Conservation (phyloP, 1,140 invertebrate species). For the Alviniconcha marisindica region DNA sequence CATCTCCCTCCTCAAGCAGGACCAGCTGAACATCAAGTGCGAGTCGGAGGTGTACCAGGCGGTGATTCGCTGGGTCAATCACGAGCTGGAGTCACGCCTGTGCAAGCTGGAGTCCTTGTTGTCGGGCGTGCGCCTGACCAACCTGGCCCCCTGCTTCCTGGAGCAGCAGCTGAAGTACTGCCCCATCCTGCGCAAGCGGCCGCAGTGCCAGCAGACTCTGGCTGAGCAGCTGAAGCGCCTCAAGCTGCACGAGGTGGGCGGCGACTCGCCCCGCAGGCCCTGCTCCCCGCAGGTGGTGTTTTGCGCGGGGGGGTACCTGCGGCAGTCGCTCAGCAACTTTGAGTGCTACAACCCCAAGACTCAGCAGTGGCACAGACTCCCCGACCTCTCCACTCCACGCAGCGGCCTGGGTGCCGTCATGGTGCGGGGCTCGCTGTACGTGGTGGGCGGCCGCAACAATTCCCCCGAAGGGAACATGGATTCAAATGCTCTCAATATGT, state of each 20-base stretch:
- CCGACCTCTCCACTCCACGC: constrained; percentile 87
- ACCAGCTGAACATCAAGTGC: constrained; percentile 92
- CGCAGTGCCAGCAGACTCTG: constrained; percentile 92
- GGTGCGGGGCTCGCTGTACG: constrained; percentile 88
- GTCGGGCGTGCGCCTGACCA: constrained; percentile 91
- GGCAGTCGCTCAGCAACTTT: constrained; percentile 89
- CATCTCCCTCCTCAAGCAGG: constrained; percentile 87
- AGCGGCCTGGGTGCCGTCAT: constrained; percentile 84
- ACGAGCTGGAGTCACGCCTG: constrained; percentile 89
- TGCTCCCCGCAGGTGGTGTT: constrained; percentile 84
- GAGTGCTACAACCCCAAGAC: constrained; percentile 93
- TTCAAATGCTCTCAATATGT: constrained; percentile 86
- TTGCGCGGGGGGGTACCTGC: constrained; percentile 91
- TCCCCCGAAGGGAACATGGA: constrained; percentile 85
- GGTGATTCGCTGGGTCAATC: constrained; percentile 92
- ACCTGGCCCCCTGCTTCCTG: constrained; percentile 92
- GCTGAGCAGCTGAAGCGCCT: constrained; percentile 90
- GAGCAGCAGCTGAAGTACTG: constrained; percentile 94
- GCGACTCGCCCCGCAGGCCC: constrained; percentile 69
- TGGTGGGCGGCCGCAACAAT: constrained; percentile 93
- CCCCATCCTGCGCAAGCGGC: constrained; percentile 86
- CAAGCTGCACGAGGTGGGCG: constrained; percentile 68
- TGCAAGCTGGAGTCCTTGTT: constrained; percentile 92
- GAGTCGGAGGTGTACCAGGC: constrained; percentile 93
- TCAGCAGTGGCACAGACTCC: constrained; percentile 87